phyloP scores from a whole-genome alignment of 2,797 vertebrate species.

The Otolemur crassicaudatus region DNA sequence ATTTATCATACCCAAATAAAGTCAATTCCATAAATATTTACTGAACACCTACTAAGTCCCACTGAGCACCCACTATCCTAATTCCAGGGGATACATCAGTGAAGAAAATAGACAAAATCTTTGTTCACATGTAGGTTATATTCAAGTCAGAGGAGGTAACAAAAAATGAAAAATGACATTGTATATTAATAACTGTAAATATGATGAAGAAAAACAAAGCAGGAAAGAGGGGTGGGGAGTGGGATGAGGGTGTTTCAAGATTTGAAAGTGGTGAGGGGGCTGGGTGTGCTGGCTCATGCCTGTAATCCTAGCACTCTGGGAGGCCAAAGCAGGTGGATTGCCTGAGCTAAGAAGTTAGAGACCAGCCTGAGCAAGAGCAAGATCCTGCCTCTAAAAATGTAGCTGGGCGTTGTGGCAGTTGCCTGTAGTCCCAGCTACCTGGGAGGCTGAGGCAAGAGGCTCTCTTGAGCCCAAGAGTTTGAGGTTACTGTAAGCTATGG shows the following conservation, averaged over 20 bases:
- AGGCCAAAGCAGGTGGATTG: no score
- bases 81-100: background rate
- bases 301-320: no score
- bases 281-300: no score
- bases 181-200: conserved; percentile 35
- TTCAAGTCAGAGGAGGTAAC: conserved; percentile 21
- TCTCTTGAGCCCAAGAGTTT: no score
- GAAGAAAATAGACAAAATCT: conserved; percentile 29
- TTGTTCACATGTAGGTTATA: background rate
- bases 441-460: no score
- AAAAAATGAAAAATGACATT: conserved; percentile 20
- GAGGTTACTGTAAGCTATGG: no score
- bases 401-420: no score
- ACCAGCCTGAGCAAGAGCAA: no score
- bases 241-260: background rate
- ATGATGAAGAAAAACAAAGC: background rate
- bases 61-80: background rate
- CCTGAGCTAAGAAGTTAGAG: no score
- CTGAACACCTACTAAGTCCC: background rate
- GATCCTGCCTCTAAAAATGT: no score
- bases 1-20: background rate
- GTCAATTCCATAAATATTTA: conserved; percentile 44
- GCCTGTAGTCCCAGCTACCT: no score
- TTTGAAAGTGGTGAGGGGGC: background rate
- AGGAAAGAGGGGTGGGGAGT: background rate